phyloP scores from a whole-genome alignment of 1,140 invertebrate genomes.

The Camponotus pennsylvanicus region DNA sequence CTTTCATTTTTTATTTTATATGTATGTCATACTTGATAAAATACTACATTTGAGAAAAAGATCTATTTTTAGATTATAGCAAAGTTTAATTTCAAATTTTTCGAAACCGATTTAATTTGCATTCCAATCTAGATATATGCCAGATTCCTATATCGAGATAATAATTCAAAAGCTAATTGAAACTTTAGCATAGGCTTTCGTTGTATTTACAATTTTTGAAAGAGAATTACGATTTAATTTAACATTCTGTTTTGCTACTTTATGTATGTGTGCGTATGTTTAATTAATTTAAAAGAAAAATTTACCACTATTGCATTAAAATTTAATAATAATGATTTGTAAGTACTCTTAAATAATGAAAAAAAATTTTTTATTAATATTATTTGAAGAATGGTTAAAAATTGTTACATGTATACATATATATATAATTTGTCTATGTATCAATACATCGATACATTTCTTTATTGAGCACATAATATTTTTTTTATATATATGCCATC shows the following conservation, averaged over 20 bases:
- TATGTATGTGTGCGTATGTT: neutral
- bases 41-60: neutral
- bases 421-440: neutral
- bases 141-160: neutral
- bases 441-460: too few species aligned
- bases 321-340: neutral
- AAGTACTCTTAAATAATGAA: neutral
- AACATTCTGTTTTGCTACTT: neutral
- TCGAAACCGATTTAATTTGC: constrained; percentile 23
- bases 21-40: neutral
- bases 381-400: too few species aligned
- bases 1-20: constrained; percentile 16
- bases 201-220: neutral
- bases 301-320: neutral
- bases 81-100: constrained; percentile 19
- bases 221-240: constrained; percentile 10
- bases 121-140: neutral
- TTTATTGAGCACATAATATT: neutral
- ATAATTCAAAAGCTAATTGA: constrained; percentile 13
- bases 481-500: too few species aligned
- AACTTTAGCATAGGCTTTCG: neutral
- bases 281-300: neutral
- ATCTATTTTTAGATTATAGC: constrained; percentile 17
- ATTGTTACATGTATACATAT: too few species aligned
- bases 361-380: too few species aligned